Evolutionary conservation across 2,113 vertebrate genomes (phyloP).

Genomic region (Clarias macrocephalus): DNA sequence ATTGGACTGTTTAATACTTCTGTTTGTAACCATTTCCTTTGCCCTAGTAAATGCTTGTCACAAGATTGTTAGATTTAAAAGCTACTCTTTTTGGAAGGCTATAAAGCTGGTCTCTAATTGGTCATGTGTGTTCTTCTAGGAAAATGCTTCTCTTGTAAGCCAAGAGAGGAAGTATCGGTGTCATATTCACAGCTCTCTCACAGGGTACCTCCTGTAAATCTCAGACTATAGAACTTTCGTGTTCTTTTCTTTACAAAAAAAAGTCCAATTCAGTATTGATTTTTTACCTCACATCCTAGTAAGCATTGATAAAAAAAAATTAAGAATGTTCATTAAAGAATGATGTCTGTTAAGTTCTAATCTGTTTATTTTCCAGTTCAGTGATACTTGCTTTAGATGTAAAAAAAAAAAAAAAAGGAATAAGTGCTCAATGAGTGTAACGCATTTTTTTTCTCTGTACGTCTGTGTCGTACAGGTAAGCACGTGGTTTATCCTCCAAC

Average conservation of each 20-base stretch:
- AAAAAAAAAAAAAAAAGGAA: background rate
- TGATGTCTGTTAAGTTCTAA: background rate
- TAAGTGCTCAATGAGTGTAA: background rate
- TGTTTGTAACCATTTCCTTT: background rate
- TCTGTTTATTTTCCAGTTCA: background rate
- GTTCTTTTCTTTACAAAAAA: background rate
- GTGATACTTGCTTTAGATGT: background rate
- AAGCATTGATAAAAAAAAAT: background rate
- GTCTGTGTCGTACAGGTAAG: conserved; percentile 59
- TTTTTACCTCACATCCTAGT: background rate
- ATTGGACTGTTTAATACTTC: background rate
- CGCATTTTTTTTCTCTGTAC: background rate
- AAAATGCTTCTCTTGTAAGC: background rate
- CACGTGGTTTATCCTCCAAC: conserved; percentile 57
- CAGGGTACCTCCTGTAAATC: conserved; percentile 3
- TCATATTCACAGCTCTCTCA: background rate
- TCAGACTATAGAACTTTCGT: background rate
- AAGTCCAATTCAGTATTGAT: background rate
- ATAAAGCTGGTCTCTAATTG: conserved; percentile 6
- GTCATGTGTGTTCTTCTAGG: background rate
- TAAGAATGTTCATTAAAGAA: background rate
- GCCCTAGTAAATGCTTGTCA: background rate
- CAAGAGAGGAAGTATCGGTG: conserved; percentile 14
- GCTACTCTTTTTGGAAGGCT: conserved; percentile 9
- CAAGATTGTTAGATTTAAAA: background rate